These are phyloP conservation scores for Drosophila yooni DNA, from an alignment of 2,888 invertebrate genomes.

Conservation along the genomic window DNA sequence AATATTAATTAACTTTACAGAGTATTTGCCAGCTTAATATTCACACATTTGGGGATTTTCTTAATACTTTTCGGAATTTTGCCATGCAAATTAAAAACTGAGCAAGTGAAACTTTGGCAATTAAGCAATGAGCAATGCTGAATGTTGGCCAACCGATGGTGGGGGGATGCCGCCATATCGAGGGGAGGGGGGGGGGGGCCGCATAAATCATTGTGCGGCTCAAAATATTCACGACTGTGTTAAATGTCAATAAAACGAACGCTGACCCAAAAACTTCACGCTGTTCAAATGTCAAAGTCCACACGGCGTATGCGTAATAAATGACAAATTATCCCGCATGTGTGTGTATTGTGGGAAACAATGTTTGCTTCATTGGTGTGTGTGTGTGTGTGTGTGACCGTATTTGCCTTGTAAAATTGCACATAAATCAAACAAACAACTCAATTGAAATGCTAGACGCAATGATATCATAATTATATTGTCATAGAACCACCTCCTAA, in stretches of 20 bases:
- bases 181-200: not conserved
- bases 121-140: conserved; percentile 49
- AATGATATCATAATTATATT: conserved; percentile 71
- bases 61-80: conserved; percentile 1
- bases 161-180: not conserved
- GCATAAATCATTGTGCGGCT: conserved; percentile 32
- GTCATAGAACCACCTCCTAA: conserved; percentile 29
- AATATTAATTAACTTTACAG: conserved; percentile 13
- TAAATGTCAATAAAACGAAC: conserved; percentile 72
- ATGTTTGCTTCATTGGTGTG: conserved; percentile 1
- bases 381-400: conserved; percentile 12
- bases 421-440: conserved; percentile 75
- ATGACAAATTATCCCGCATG: conserved; percentile 62
- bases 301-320: conserved; percentile 71
- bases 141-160: conserved; percentile 22
- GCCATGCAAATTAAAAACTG: conserved; percentile 27
- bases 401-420: conserved; percentile 72
- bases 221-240: conserved; percentile 54
- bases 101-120: conserved; percentile 44
- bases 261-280: conserved; percentile 56
- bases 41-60: not conserved
- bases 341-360: conserved; percentile 2
- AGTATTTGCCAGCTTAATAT: conserved; percentile 10
- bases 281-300: conserved; percentile 66
- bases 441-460: conserved; percentile 75